These are phyloP conservation scores for Lacerta viridis DNA, from an alignment of 2,797 vertebrate genomes.

Conservation along the genomic window DNA sequence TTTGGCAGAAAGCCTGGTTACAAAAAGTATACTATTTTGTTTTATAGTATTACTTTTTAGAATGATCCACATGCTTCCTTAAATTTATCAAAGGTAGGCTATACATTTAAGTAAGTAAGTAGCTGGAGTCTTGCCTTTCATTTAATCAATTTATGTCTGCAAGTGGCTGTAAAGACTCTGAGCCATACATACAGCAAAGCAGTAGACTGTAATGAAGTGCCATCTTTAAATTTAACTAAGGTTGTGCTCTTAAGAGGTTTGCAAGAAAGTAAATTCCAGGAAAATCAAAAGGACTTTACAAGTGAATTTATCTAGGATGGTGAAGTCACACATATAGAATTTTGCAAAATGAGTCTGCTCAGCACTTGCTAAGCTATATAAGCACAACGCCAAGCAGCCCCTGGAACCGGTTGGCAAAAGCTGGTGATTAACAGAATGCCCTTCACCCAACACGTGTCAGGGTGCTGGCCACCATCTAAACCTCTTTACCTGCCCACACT, in stretches of 20 bases:
- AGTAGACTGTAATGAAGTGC: background rate
- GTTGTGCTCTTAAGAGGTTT: background rate
- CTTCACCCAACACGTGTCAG: too few relatives aligned
- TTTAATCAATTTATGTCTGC: background rate
- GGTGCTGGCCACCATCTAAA: too few relatives aligned
- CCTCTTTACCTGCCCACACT: too few relatives aligned
- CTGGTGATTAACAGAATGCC: too few relatives aligned
- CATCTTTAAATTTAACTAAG: background rate
- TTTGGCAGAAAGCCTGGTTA: background rate
- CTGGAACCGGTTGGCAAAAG: too few relatives aligned
- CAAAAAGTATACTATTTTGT: background rate
- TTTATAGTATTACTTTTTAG: slow-evolving; percentile 3
- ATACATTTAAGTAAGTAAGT: background rate
- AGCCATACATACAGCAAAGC: background rate
- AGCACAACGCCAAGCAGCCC: too few relatives aligned
- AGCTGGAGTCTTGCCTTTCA: background rate
- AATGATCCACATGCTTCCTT: background rate
- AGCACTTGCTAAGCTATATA: too few relatives aligned
- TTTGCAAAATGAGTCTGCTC: too few relatives aligned
- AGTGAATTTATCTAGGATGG: background rate
- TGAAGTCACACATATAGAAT: too few relatives aligned
- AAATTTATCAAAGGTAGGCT: background rate
- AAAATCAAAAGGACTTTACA: background rate
- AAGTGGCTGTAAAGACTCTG: background rate
- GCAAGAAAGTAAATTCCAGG: background rate